A percentile compares a stretch with the other conserved stretches of the same genome.
These are phyloP conservation scores for Heliconius ethilla DNA, from an alignment of 2,888 invertebrate genomes.

Conservation along the genomic window DNA sequence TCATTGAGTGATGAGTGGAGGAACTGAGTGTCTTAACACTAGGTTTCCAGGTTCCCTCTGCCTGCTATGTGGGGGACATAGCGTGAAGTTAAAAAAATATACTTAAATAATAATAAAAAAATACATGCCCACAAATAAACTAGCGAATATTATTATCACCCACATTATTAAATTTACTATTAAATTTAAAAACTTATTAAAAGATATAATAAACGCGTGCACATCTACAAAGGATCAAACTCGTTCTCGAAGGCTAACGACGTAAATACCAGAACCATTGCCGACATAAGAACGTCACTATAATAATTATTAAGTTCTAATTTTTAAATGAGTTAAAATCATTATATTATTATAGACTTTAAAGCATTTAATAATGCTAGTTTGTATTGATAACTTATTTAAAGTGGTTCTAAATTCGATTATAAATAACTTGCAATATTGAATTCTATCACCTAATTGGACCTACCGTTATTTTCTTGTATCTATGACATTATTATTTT, in stretches of 20 bases:
- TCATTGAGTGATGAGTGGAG: too few relatives aligned
- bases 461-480: too few relatives aligned
- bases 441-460: too few relatives aligned
- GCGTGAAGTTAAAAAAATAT: too few relatives aligned
- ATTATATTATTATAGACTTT: neutral
- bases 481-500: too few relatives aligned
- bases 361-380: neutral
- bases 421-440: too few relatives aligned
- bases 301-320: neutral
- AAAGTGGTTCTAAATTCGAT: too few relatives aligned
- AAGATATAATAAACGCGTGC: conserved; percentile 1
- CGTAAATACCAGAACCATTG: conserved; percentile 8
- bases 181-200: neutral
- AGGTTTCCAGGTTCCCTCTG: too few relatives aligned
- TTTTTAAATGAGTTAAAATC: neutral
- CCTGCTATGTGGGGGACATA: too few relatives aligned
- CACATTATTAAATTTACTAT: neutral
- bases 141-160: neutral
- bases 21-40: too few relatives aligned
- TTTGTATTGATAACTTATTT: too few relatives aligned
- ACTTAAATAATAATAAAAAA: neutral
- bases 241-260: conserved; percentile 6
- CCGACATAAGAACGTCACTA: conserved; percentile 1
- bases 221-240: neutral
- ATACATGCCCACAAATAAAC: conserved; percentile 17